These are phyloP conservation scores for Vombatus ursinus DNA, from an alignment of 2,113 vertebrate species.

Conservation along the genomic window DNA sequence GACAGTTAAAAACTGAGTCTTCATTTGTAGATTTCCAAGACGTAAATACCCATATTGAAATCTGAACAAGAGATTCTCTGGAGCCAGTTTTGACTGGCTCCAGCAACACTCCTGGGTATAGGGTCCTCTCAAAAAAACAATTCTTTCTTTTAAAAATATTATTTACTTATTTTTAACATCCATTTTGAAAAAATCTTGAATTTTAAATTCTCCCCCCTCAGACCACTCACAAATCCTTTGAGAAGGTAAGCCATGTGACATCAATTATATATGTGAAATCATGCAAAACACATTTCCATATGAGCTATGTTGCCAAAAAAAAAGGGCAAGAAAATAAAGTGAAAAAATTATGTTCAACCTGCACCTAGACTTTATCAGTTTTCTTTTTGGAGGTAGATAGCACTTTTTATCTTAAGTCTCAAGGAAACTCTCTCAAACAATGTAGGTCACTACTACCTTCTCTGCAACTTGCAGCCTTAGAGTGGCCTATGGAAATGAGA, in stretches of 20 bases:
- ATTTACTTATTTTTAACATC: too few relatives aligned
- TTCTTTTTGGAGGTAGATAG: too few relatives aligned
- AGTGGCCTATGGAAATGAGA: background rate
- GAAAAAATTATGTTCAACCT: background rate
- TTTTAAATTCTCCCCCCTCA: background rate
- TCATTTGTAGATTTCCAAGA: too few relatives aligned
- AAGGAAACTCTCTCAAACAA: background rate
- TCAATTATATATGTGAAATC: background rate
- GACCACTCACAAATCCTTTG: background rate
- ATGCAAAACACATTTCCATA: background rate
- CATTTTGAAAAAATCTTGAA: background rate
- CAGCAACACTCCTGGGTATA: too few relatives aligned
- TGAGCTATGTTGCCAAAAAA: background rate
- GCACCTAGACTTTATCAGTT: background rate
- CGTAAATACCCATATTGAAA: too few relatives aligned
- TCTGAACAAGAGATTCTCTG: too few relatives aligned
- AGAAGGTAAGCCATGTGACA: background rate
- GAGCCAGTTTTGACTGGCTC: too few relatives aligned
- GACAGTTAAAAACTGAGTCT: too few relatives aligned
- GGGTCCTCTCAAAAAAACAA: too few relatives aligned
- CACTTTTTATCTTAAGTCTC: background rate
- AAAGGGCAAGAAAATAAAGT: background rate
- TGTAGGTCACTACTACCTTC: background rate
- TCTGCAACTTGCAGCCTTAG: background rate
- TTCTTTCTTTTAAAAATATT: too few relatives aligned